Evolutionary conservation across 1,140 invertebrate species (phyloP), one percentile per base, ranked within the genome.

Genomic region (Bombus pyrosoma): DNA sequence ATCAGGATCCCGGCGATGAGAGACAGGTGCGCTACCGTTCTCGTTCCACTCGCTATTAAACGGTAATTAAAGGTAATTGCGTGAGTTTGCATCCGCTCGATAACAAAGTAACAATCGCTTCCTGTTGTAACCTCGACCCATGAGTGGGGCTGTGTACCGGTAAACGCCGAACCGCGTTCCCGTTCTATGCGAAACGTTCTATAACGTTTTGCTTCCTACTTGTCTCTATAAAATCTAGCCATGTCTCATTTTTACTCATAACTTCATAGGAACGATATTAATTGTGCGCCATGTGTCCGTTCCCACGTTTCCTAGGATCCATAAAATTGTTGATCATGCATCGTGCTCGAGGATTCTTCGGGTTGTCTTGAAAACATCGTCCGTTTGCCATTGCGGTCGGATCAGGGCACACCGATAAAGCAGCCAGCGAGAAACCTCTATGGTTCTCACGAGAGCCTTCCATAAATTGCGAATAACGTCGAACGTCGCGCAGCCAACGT

Each of bases 11-110:
- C 53, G 68, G 3, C 76, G 83, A 85, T 84, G 88, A 89, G 64
- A 85, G 86, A 86, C 86, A 80, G 89, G 71, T 85, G 82, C 68
- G 78, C 69, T 75, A 64, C 76, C 69, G 57, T 66, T 73, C 39
- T 41, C 69, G 62, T 81, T 85, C 8, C 86, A 43, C 78, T 85
- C 78, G 86, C 81, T 77, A 91, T 91, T 91, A 91, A 91, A 91
- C 87, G 85, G 72, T 88, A 91, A 91, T 91, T 91, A 91, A 73
- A 80, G 91, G 83, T 91, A 91, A 91, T 91, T 91, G 88, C 82
- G 81, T 64, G 86, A 83, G 83, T 89, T 87, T 89, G 82, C 88
- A 86, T 91, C 81, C 86, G 87, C 88, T 81, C 81, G 89, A 91
- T 91, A 91, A 83, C 87, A 83, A 86, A 89, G 80, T 83, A 83